These are phyloP conservation scores for Trachelus tabidus DNA, from an alignment of 2,888 invertebrate species.

Conservation along the genomic window DNA sequence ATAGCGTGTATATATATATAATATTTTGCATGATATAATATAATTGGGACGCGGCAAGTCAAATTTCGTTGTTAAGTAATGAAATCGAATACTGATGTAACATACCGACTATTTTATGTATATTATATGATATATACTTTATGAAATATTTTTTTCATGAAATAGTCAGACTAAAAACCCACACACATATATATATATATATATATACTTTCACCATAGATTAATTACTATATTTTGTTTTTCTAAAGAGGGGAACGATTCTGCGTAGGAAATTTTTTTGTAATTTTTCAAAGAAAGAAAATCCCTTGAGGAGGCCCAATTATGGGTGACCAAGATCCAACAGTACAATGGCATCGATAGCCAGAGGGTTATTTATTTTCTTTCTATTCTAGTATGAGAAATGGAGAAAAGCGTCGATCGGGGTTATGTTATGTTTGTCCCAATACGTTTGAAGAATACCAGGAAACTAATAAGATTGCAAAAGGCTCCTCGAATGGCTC, in stretches of 20 bases:
- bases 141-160: background rate
- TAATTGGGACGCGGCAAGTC: too few species aligned
- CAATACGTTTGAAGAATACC: background rate
- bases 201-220: background rate
- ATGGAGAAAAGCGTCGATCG: background rate
- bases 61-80: background rate
- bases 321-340: background rate
- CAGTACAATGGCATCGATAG: background rate
- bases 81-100: background rate
- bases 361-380: background rate
- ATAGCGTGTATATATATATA: background rate
- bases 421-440: background rate
- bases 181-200: too few species aligned
- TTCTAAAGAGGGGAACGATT: background rate
- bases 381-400: background rate
- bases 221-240: background rate
- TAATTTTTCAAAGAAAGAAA: background rate
- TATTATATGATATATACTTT: background rate
- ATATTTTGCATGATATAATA: background rate
- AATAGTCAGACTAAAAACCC: background rate
- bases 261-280: background rate
- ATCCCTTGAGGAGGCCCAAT: background rate
- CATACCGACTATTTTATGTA: background rate
- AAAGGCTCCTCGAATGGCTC: background rate
- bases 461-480: background rate